Base-by-base conservation (phyloP, 1,140 invertebrate species). In the Scaptomyza pallida region DNA sequence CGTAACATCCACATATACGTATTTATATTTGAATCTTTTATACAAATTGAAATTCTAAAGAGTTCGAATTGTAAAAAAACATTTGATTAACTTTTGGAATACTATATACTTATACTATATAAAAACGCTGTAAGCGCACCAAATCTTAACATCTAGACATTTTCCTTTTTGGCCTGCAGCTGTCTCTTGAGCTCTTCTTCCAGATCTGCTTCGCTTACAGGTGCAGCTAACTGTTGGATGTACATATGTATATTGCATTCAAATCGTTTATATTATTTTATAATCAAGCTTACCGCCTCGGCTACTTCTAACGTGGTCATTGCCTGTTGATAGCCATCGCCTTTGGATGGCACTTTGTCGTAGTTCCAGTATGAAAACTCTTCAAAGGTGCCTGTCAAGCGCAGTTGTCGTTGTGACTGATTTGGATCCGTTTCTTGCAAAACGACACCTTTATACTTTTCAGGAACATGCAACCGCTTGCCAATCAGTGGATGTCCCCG, bases 361-460 rank as follows among this genome's bases (percentile, higher is more conserved):
- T 95, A 95, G 90, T 96, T 96, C 96, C 96, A 97, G 82, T 95
- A 95, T 0, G 93, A 94, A 40, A 96, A 93, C 5, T 93, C 82
- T 12, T 93, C 90, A 90, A 96, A 96, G 12, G 76, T 93, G 16
- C 94, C 92, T 0, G 92, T 93, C 0, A 93, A 89, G 65, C 93
- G 92, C 5, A 95, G 92, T 76, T 93, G 93, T 17, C 94, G 91
- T 17, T 93, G 92, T 15, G 92, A 86, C 13, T 92, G 92, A 63
- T 94, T 92, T 45, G 4, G 93, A 91, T 93, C 92, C 10, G 92
- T 93, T 85, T 95, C 94, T 67, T 93, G 93, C 26, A 95, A 91
- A 5, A 94, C 92, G 8, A 95, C 37, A 1, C 95, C 95, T 80
- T 91, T 92, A 69, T 94, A 95, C 10, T 92, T 93, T 59, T 93